Percentiles rank a stretch among this genome's conserved stretches.
Evolutionary conservation across 2,888 invertebrate species (phyloP).

Genomic region (Leptopilina myrica): DNA sequence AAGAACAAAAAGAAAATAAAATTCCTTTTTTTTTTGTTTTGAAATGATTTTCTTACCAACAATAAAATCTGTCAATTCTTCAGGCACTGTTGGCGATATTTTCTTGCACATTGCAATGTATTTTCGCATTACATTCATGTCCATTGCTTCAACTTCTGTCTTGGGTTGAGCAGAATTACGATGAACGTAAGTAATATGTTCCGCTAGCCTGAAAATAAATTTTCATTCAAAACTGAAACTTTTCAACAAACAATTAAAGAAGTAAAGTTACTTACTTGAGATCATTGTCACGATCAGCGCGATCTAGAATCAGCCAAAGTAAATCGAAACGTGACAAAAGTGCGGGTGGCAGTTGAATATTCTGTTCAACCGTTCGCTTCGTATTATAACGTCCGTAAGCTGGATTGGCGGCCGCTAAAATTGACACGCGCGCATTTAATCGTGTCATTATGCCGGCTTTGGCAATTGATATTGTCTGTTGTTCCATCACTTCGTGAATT

Average conservation of each 20-base stretch:
- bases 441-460: conserved; percentile 99
- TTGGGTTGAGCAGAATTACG: conserved; percentile 93
- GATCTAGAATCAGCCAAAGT: conserved; percentile 95
- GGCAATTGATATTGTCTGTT: conserved; percentile 99
- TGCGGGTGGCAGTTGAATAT: conserved; percentile 98
- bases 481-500: conserved; percentile 99
- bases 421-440: conserved; percentile 97
- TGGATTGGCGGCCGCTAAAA: conserved; percentile 99
- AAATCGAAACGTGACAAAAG: conserved; percentile 96
- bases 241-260: neutral
- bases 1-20: neutral
- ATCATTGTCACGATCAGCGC: conserved; percentile 83
- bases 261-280: conserved; percentile 75
- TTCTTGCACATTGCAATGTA: conserved; percentile 95
- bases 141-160: conserved; percentile 83
- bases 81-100: conserved; percentile 92
- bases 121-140: conserved; percentile 95
- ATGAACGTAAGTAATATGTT: conserved; percentile 99
- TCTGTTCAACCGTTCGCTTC: conserved; percentile 95
- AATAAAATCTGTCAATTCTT: conserved; percentile 90
- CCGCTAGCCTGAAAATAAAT: conserved; percentile 83
- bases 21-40: neutral
- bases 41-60: conserved; percentile 79
- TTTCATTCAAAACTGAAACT: neutral
- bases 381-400: conserved; percentile 99